Conservation (phyloP, 1,140 invertebrate genomes). For the Drosophila rhopaloa region DNA sequence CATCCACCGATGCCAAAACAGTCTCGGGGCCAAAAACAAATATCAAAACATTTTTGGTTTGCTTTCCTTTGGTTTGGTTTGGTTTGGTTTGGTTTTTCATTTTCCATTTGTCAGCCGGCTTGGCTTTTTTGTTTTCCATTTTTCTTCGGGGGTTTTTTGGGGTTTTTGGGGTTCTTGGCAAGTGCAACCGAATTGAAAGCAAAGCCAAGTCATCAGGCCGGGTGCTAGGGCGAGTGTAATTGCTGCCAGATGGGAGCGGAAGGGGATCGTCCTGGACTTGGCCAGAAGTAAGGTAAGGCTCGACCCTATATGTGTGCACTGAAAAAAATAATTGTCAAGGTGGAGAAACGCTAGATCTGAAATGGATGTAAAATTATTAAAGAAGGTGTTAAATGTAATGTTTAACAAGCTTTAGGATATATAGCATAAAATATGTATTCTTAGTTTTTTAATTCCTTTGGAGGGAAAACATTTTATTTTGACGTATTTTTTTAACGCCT, state of each 20-base stretch:
- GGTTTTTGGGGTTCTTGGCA: conserved; percentile 36
- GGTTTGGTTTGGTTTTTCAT: conserved; percentile 26
- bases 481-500: too few relatives aligned
- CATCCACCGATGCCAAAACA: conserved; percentile 25
- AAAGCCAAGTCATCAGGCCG: conserved; percentile 51
- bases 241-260: conserved; percentile 28
- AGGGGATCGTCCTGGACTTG: conserved; percentile 1
- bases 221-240: conserved; percentile 59
- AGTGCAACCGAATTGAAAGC: conserved; percentile 61
- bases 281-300: conserved; percentile 26
- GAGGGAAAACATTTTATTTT: too few relatives aligned
- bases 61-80: conserved; percentile 1
- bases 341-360: too few relatives aligned
- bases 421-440: too few relatives aligned
- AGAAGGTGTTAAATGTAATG: too few relatives aligned
- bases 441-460: too few relatives aligned
- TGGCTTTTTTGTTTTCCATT: conserved; percentile 17
- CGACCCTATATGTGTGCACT: conserved; percentile 4
- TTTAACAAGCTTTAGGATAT: too few relatives aligned
- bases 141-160: conserved; percentile 21
- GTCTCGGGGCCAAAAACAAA: conserved; percentile 26
- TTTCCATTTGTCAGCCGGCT: conserved; percentile 7
- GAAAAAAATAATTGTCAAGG: not conserved
- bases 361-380: too few relatives aligned
- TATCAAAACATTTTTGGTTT: conserved; percentile 23